Evolutionary conservation across 1,140 invertebrate species (phyloP).

Genomic region (Tachypleus tridentatus): DNA sequence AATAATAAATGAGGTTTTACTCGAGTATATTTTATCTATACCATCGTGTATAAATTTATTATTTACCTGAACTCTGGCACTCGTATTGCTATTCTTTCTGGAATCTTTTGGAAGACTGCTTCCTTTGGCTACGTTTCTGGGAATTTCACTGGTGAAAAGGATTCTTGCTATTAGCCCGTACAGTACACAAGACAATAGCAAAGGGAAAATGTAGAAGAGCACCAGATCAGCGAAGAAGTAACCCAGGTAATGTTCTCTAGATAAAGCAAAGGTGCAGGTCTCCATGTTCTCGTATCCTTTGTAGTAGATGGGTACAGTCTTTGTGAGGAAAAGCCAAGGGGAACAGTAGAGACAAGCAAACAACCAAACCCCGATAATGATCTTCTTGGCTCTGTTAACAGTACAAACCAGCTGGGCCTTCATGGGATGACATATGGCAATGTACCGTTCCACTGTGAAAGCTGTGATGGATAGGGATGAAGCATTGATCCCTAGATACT

Average conservation of each 20-base stretch:
- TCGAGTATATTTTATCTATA: too few relatives aligned
- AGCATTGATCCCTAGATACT: slow-evolving; percentile 56
- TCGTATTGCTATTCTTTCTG: background rate
- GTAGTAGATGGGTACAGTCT: slow-evolving; percentile 31
- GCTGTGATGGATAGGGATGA: slow-evolving; percentile 51
- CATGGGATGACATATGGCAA: slow-evolving; percentile 48
- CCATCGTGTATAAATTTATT: too few relatives aligned
- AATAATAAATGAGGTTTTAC: too few relatives aligned
- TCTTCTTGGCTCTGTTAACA: slow-evolving; percentile 43
- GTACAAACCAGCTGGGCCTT: slow-evolving; percentile 44
- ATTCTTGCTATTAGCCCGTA: slow-evolving; percentile 45
- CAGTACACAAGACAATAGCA: slow-evolving; percentile 42
- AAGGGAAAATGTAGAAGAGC: slow-evolving; percentile 47
- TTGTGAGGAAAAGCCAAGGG: slow-evolving; percentile 43
- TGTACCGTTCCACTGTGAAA: slow-evolving; percentile 50
- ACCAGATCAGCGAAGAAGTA: slow-evolving; percentile 47
- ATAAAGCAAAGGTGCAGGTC: slow-evolving; percentile 40
- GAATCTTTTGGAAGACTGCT: background rate
- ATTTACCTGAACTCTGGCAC: slow-evolving; percentile 33
- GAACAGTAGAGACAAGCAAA: slow-evolving; percentile 43
- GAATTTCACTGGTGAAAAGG: slow-evolving; percentile 34
- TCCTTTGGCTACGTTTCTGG: slow-evolving; percentile 23
- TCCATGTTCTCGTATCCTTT: slow-evolving; percentile 30
- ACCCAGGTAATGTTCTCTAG: slow-evolving; percentile 39
- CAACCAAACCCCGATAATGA: slow-evolving; percentile 44